Evolutionary conservation across 2,797 vertebrate species (phyloP), one percentile per base, ranked within the genome.

Genomic region (Choloepus didactylus): DNA sequence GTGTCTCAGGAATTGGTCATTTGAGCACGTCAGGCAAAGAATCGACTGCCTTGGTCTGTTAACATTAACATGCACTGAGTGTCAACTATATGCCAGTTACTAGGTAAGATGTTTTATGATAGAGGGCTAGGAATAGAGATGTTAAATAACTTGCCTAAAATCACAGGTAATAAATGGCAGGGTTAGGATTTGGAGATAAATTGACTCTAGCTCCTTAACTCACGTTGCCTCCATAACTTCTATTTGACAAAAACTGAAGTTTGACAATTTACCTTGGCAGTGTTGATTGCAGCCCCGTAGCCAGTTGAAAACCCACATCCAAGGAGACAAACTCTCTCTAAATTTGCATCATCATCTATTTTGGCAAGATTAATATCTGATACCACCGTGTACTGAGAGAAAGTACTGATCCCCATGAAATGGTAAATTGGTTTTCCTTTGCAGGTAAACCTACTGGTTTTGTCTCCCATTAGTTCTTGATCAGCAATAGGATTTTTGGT

Each of bases 361-460:
- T 98, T 98, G 91, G 97, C 98, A 76, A 98, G 70, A 0, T 98
- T 87, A 0, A 59, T 95, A 31, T 99, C 98, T 0, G 98, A 97
- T 25, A 99, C 95, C 15, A 99, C 99, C 0, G 98, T 99, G 96
- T 98, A 99, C 95, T 99, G 98, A 54, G 98, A 97, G 97, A 99
- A 99, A 15, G 98, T 98, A 96, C 98, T 98, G 89, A 96, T 54
- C 92, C 98, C 98, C 29, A 98, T 1, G 77, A 98, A 99, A 77
- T 98, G 98, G 75, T 98, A 94, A 86, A 99, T 46, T 89, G 94
- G 94, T 83, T 98, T 98, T 46, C 98, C 98, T 95, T 97, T 99
- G 97, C 98, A 99, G 21, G 98, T 97, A 93, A 98, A 98, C 27
- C 98, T 97, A 69, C 98, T 98, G 56, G 98, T 98, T 92, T 97